phyloP scores from a whole-genome alignment of 2,113 vertebrate species.

The Odocoileus hemionus region DNA sequence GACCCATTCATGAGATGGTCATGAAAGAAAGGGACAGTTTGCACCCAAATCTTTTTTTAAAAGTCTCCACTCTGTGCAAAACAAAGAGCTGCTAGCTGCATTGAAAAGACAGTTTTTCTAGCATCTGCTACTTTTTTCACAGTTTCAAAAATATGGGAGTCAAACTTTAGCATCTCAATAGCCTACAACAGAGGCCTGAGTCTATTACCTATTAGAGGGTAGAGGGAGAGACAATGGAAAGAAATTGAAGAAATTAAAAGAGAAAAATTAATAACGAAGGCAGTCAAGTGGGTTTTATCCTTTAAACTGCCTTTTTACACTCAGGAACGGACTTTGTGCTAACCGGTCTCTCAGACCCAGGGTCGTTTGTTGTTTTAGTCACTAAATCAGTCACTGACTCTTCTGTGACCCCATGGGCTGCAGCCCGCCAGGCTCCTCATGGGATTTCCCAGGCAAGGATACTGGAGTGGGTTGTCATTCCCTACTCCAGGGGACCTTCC shows the following conservation, averaged over 20 bases:
- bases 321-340: not conserved
- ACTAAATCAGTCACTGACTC: rapidly evolving
- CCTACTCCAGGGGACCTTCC: not conserved
- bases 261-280: not conserved
- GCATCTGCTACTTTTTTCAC: not conserved
- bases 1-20: not conserved
- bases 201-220: not conserved
- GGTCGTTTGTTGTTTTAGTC: not conserved
- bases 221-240: not conserved
- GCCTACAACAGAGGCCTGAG: not conserved
- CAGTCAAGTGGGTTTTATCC: not conserved
- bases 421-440: rapidly evolving
- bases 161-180: not conserved
- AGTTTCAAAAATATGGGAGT: not conserved
- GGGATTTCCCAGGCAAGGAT: not conserved
- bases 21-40: not conserved
- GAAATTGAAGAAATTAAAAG: not conserved
- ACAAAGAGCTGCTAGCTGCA: not conserved
- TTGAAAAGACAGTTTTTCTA: not conserved
- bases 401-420: not conserved
- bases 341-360: not conserved
- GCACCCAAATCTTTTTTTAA: not conserved
- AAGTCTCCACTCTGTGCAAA: not conserved
- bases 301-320: not conserved
- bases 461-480: not conserved